Percentiles rank a stretch among this genome's conserved stretches.
Evolutionary conservation across 2,113 vertebrate species (phyloP).

Genomic region (Sceloporus undulatus): DNA sequence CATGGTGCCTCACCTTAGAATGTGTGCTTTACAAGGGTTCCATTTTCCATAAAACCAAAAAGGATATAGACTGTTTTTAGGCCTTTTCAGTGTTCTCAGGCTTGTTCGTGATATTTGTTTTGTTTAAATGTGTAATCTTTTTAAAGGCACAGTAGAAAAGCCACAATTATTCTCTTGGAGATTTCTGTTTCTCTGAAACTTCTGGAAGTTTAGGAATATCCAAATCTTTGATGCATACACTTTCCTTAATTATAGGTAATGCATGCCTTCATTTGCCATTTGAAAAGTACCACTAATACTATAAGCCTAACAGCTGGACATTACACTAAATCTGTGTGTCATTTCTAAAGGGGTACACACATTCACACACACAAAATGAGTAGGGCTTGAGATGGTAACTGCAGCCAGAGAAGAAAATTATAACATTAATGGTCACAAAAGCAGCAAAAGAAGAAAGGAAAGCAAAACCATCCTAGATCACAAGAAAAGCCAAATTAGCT

Average conservation of each 20-base stretch:
- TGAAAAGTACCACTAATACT: background rate
- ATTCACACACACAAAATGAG: background rate
- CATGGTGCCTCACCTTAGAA: too few species aligned
- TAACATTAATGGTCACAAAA: constrained; percentile 51
- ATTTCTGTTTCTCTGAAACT: background rate
- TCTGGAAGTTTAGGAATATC: background rate
- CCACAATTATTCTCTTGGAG: constrained; percentile 5
- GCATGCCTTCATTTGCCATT: background rate
- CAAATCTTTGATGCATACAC: background rate
- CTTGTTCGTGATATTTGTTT: background rate
- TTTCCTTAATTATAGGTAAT: background rate
- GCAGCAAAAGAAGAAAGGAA: constrained; percentile 9
- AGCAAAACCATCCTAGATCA: constrained; percentile 56
- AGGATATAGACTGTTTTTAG: background rate
- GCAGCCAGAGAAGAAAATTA: constrained; percentile 36
- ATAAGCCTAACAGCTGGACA: constrained; percentile 10
- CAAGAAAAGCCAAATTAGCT: constrained; percentile 59
- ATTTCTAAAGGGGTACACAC: constrained; percentile 2
- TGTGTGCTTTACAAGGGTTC: too few species aligned
- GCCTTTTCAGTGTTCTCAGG: constrained; percentile 14
- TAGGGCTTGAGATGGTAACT: constrained; percentile 14
- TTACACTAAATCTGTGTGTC: constrained; percentile 15
- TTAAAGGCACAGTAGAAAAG: background rate
- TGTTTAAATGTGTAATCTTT: constrained; percentile 14
- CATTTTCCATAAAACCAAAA: background rate